Evolutionary conservation across 1,140 invertebrate genomes (phyloP).

Genomic region (Marisa cornuarietis): DNA sequence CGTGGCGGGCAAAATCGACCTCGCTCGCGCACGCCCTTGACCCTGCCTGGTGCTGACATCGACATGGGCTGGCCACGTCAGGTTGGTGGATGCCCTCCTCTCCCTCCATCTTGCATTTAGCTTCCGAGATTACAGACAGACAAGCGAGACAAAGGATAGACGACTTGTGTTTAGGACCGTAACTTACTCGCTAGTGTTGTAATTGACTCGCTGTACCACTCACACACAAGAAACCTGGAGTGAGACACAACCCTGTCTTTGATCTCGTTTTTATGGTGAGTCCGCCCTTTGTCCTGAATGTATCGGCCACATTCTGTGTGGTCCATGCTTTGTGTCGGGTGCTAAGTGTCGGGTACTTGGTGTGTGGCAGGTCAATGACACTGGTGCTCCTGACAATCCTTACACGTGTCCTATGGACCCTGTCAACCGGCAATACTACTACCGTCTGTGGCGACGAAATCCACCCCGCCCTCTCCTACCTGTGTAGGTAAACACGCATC

Average conservation of each 20-base stretch:
- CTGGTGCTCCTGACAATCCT: slow-evolving; percentile 13
- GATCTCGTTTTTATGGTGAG: not conserved
- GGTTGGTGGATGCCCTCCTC: not conserved
- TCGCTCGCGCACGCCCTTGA: slow-evolving; percentile 6
- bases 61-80: slow-evolving; percentile 13
- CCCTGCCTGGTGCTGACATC: slow-evolving; percentile 9
- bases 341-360: not conserved
- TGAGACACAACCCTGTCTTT: too few species aligned
- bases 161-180: not conserved
- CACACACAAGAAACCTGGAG: not conserved
- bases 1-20: not conserved
- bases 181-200: not conserved
- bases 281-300: not conserved
- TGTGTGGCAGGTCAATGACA: not conserved
- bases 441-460: slow-evolving; percentile 36
- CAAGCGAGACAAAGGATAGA: not conserved
- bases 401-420: slow-evolving; percentile 42
- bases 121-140: not conserved
- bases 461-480: slow-evolving; percentile 25
- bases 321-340: not conserved
- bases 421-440: slow-evolving; percentile 44
- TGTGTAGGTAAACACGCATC: slow-evolving; percentile 23
- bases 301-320: not conserved
- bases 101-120: too few species aligned
- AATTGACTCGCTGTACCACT: not conserved